Conservation (phyloP, 1,140 invertebrate species). For the Drosophila sturtevanti region DNA sequence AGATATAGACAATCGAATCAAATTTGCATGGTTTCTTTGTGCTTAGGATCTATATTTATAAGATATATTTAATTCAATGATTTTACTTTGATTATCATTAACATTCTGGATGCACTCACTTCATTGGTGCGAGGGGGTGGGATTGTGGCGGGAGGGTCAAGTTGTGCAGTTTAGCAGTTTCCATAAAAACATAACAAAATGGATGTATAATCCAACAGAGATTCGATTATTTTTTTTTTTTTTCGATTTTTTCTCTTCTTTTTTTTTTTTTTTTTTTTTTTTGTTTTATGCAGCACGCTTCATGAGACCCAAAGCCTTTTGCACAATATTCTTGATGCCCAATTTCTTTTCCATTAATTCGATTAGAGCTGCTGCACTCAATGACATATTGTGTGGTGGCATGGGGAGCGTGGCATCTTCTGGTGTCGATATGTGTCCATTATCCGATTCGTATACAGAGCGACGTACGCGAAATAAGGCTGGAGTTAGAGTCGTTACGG, state of each 20-base stretch:
- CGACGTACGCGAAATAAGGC: slow-evolving; percentile 13
- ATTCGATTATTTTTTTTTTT: background rate
- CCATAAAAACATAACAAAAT: too few species aligned
- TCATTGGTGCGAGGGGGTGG: too few species aligned
- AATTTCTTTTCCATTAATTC: background rate
- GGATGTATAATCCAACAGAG: too few species aligned
- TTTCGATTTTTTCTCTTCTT: background rate
- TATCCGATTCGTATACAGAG: slow-evolving; percentile 35
- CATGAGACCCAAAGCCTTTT: slow-evolving; percentile 10
- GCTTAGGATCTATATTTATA: too few species aligned
- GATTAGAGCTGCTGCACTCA: background rate
- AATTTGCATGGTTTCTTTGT: too few species aligned
- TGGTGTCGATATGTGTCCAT: slow-evolving; percentile 2
- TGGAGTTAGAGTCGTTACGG: background rate
- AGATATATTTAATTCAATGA: too few species aligned
- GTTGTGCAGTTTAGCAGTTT: too few species aligned
- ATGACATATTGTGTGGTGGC: slow-evolving; percentile 36
- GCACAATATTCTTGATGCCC: background rate
- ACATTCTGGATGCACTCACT: too few species aligned
- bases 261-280: too few species aligned
- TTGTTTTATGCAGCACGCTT: slow-evolving; percentile 8
- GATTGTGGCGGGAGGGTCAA: too few species aligned
- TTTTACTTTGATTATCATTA: too few species aligned
- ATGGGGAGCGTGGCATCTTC: slow-evolving; percentile 47
- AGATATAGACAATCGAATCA: too few species aligned